Evolutionary conservation across 2,113 vertebrate species (phyloP).

Genomic region (Coreoperca whiteheadi): DNA sequence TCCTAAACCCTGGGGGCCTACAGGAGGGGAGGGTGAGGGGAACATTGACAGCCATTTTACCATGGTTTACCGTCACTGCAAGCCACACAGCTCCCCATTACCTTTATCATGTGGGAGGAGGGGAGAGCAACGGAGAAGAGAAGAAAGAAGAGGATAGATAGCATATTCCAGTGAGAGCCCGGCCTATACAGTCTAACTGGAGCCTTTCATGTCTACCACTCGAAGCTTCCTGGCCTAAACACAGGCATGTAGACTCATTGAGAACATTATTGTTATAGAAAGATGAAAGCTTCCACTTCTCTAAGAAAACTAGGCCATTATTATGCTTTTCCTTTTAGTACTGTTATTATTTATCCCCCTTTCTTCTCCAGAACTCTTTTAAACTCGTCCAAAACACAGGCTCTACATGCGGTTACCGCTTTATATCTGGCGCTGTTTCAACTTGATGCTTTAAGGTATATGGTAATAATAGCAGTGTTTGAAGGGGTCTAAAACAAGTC

Average conservation of each 20-base stretch:
- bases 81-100: constrained; percentile 64
- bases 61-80: constrained; percentile 62
- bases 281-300: constrained; percentile 83
- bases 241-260: constrained; percentile 76
- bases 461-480: constrained; percentile 79
- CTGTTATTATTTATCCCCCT: constrained; percentile 85
- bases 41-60: constrained; percentile 73
- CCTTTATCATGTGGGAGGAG: constrained; percentile 65
- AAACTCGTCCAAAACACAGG: constrained; percentile 82
- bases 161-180: constrained; percentile 71
- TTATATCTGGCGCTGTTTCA: constrained; percentile 83
- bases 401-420: constrained; percentile 80
- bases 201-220: constrained; percentile 83
- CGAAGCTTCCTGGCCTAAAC: constrained; percentile 78
- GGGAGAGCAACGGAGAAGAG: constrained; percentile 45
- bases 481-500: constrained; percentile 79
- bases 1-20: constrained; percentile 85
- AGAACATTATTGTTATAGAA: constrained; percentile 83
- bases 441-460: constrained; percentile 80
- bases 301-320: constrained; percentile 81
- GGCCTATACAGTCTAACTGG: constrained; percentile 51
- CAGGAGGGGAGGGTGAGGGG: constrained; percentile 63
- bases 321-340: constrained; percentile 80
- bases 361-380: constrained; percentile 83
- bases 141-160: constrained; percentile 63